These are phyloP conservation scores for Callopanchax toddi DNA, from an alignment of 2,113 vertebrate species.

Conservation along the genomic window DNA sequence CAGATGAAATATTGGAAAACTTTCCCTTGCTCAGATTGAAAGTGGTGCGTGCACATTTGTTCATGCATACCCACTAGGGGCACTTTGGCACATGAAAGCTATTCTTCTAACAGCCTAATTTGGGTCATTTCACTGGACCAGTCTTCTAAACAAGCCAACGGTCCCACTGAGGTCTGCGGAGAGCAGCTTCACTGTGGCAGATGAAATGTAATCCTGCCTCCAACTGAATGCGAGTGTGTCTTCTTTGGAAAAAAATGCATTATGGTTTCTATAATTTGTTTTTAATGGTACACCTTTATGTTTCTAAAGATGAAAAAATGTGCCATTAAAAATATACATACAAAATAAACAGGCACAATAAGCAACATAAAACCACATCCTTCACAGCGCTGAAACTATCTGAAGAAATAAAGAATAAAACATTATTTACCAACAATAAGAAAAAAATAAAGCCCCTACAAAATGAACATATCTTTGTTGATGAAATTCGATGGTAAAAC, in stretches of 20 bases:
- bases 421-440: neutral
- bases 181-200: slow-evolving; percentile 48
- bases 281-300: too few species aligned
- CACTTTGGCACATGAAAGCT: slow-evolving; percentile 66
- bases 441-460: neutral
- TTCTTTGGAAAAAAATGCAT: neutral
- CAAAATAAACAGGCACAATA: neutral
- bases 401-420: too few species aligned
- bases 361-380: neutral
- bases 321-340: neutral
- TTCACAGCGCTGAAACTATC: too few species aligned
- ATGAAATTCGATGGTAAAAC: too few species aligned
- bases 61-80: slow-evolving; percentile 52
- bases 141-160: slow-evolving; percentile 71
- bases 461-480: neutral
- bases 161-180: slow-evolving; percentile 59
- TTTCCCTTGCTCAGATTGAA: slow-evolving; percentile 64
- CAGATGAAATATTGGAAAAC: slow-evolving; percentile 73
- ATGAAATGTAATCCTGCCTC: slow-evolving; percentile 35
- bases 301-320: neutral
- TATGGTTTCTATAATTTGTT: neutral
- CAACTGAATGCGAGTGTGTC: slow-evolving; percentile 39
- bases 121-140: slow-evolving; percentile 68
- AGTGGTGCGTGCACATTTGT: slow-evolving; percentile 52
- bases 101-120: slow-evolving; percentile 67